A percentile compares a stretch with the other conserved stretches of the same genome.
These are phyloP conservation scores for Drosophila sechellia DNA, from an alignment of 1,140 invertebrate species.

Conservation along the genomic window DNA sequence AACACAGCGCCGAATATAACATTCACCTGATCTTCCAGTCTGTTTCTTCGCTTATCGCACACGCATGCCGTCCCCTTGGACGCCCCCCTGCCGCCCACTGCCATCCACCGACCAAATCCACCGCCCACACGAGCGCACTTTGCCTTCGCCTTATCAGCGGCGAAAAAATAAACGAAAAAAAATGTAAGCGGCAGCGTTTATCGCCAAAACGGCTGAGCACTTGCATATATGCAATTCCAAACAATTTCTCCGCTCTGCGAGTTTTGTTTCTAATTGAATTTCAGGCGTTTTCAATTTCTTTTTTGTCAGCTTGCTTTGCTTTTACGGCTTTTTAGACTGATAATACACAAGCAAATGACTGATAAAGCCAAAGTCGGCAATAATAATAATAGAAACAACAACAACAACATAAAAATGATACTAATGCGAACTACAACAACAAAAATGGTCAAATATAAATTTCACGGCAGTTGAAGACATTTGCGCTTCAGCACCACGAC, in stretches of 20 bases:
- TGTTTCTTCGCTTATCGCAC: conserved; percentile 48
- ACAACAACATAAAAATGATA: background rate
- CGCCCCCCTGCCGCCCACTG: conserved; percentile 5
- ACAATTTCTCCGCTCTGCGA: conserved; percentile 14
- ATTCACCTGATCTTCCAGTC: conserved; percentile 22
- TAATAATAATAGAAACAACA: conserved; percentile 27
- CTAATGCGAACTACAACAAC: background rate
- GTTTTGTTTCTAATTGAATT: conserved; percentile 56
- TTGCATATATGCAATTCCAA: conserved; percentile 43
- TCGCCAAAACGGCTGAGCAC: conserved; percentile 18
- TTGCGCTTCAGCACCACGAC: conserved; percentile 29
- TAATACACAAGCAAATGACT: conserved; percentile 54
- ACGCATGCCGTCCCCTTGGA: conserved; percentile 59
- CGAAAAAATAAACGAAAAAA: conserved; percentile 3
- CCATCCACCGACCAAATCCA: conserved; percentile 1
- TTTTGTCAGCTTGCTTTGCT: conserved; percentile 5
- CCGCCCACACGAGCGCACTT: conserved; percentile 36
- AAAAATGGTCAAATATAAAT: background rate
- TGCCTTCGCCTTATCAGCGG: conserved; percentile 18
- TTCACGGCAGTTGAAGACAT: conserved; percentile 26
- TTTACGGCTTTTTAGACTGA: conserved; percentile 31
- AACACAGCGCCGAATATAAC: conserved; percentile 2
- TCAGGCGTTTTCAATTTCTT: conserved; percentile 41
- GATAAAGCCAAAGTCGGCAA: conserved; percentile 57
- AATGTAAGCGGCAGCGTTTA: conserved; percentile 18